Base-by-base conservation (phyloP, 2,888 invertebrate genomes). In the Lasioglossum malachurum region DNA sequence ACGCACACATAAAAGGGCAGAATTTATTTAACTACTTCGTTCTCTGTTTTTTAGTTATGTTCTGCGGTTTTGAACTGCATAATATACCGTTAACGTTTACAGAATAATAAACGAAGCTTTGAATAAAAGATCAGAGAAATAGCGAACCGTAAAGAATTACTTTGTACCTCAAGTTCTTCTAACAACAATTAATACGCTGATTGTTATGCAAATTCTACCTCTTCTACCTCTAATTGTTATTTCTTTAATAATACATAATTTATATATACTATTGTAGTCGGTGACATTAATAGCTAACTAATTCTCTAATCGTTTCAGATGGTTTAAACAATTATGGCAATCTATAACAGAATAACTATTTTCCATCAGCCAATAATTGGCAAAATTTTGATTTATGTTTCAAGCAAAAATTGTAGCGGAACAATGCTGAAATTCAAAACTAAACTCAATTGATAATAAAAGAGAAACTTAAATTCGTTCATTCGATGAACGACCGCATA, bases 71-170 rank as follows among this genome's bases (percentile, higher is more conserved):
- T 71, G 0, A 41, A n/a, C 38, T 41, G 71, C 41, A 71, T 71
- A 41, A 71, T 71, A n/a, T 23, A 71, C n/a, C 41, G n/a, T 35
- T 23, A 23, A 38, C 38, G 35, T 69, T 69, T 23, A 69, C 67
- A 35, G 67, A 38, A 69, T 38, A 69, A 38, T 69, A 38, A 38
- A 35, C 67, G 67, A 3, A n/a, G 12, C n/a, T 71, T 41, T 71
- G 41, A 71, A 71, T 71, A 71, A 71, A 71, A 71, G 71, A 71
- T 71, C 41, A n/a, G 71, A 12, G n/a, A 41, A 41, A 41, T 12
- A 38, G 41, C 41, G 38, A 41, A 71, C 71, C 38, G 38, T 23
- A n/a, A 41, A 23, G 23, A 41, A 41, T 71, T 71, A 14, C 14
- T 14, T 71, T 41, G 41, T n/a, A 12, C 41, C n/a, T 71, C 14